phyloP scores from a whole-genome alignment of 2,888 invertebrate species.

The Epinotia brunnichana region DNA sequence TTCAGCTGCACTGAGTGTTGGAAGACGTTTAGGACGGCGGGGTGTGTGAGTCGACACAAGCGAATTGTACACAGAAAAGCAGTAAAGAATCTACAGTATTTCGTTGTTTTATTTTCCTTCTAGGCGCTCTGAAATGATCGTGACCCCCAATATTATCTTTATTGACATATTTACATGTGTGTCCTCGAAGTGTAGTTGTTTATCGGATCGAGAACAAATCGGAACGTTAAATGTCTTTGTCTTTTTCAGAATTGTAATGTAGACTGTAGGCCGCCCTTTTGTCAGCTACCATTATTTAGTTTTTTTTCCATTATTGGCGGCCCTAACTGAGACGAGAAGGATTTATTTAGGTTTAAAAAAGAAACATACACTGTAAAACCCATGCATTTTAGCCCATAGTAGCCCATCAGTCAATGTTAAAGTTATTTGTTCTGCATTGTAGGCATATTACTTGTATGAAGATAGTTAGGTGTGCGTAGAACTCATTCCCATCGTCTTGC shows the following conservation, averaged over 20 bases:
- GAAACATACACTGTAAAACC: too few relatives aligned
- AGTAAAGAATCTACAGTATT: slow-evolving; percentile 59
- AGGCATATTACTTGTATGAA: too few relatives aligned
- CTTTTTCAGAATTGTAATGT: background rate
- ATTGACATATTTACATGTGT: slow-evolving; percentile 22
- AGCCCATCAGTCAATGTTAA: too few relatives aligned
- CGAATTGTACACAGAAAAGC: slow-evolving; percentile 72
- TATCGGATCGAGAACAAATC: slow-evolving; percentile 3
- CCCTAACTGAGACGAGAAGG: too few relatives aligned
- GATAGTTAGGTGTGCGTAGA: too few relatives aligned
- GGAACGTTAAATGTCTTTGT: too few relatives aligned
- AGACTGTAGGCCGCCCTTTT: background rate
- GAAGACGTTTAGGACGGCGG: slow-evolving; percentile 78
- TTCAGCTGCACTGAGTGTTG: slow-evolving; percentile 77
- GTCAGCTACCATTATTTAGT: too few relatives aligned
- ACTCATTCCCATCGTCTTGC: too few relatives aligned
- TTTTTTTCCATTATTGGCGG: too few relatives aligned
- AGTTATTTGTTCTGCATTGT: too few relatives aligned
- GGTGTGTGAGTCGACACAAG: slow-evolving; percentile 77
- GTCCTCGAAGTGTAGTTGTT: slow-evolving; percentile 1
- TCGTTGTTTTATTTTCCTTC: slow-evolving; percentile 50
- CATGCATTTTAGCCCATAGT: too few relatives aligned
- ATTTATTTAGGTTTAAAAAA: too few relatives aligned
- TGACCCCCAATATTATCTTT: slow-evolving; percentile 34
- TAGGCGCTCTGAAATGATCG: slow-evolving; percentile 43